Evolutionary conservation across 2,113 vertebrate species (phyloP).

Genomic region (Furnarius figulus): DNA sequence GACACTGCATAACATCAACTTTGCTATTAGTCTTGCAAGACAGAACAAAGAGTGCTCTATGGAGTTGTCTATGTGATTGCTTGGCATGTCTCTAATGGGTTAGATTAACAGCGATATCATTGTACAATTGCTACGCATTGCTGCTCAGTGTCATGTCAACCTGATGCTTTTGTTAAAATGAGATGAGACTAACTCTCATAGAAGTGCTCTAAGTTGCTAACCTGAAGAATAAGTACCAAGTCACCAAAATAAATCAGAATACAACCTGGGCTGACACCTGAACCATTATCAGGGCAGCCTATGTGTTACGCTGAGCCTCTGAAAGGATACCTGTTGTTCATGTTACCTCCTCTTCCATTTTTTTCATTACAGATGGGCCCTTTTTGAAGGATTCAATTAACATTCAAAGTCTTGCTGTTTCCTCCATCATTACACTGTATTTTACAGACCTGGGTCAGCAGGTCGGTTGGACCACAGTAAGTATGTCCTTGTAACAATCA

Average conservation of each 20-base stretch:
- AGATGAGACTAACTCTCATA: background rate
- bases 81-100: background rate
- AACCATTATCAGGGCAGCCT: background rate
- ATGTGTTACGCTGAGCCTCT: fast-evolving
- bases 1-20: background rate
- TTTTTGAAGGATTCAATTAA: slow-evolving; percentile 72
- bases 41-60: background rate
- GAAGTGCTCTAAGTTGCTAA: background rate
- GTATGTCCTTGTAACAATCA: slow-evolving; percentile 8
- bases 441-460: slow-evolving; percentile 81
- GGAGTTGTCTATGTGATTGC: background rate
- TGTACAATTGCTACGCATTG: fast-evolving
- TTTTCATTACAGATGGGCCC: slow-evolving; percentile 59
- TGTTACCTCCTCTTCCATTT: background rate
- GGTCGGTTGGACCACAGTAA: slow-evolving; percentile 81
- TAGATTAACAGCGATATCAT: background rate
- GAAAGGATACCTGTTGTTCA: background rate
- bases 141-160: background rate
- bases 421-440: slow-evolving; percentile 78
- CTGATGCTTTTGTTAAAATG: background rate
- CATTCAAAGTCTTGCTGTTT: slow-evolving; percentile 70
- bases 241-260: background rate
- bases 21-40: background rate
- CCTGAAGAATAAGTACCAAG: background rate
- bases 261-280: background rate